Evolutionary conservation across 2,113 vertebrate genomes (phyloP).

Genomic region (Himantopus leucocephalus): DNA sequence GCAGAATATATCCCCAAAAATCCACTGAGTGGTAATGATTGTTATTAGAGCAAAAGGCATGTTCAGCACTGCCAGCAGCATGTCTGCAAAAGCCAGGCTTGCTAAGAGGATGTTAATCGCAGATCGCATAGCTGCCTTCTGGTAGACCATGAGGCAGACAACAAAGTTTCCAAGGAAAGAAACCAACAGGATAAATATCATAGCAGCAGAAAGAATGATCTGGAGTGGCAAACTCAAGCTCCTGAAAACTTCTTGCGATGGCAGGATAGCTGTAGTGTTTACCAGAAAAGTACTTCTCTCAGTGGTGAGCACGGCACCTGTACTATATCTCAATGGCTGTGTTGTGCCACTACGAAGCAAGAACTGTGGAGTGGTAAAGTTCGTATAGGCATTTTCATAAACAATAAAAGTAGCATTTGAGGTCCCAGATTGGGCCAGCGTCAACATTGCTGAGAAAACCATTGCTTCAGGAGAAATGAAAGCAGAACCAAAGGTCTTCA

Average conservation of each 20-base stretch:
- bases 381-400: slow-evolving; percentile 79
- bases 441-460: slow-evolving; percentile 80
- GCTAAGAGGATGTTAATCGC: slow-evolving; percentile 98
- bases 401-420: slow-evolving; percentile 75
- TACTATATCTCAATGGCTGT: slow-evolving; percentile 63
- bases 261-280: slow-evolving; percentile 64
- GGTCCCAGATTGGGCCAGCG: slow-evolving; percentile 73
- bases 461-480: slow-evolving; percentile 72
- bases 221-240: slow-evolving; percentile 87
- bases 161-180: slow-evolving; percentile 94
- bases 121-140: slow-evolving; percentile 95
- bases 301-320: slow-evolving; percentile 67
- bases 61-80: slow-evolving; percentile 93
- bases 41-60: slow-evolving; percentile 95
- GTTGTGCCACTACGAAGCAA: slow-evolving; percentile 65
- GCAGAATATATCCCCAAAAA: slow-evolving; percentile 91
- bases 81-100: slow-evolving; percentile 94
- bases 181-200: slow-evolving; percentile 87
- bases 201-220: slow-evolving; percentile 87
- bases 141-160: slow-evolving; percentile 98
- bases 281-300: slow-evolving; percentile 65
- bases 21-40: slow-evolving; percentile 87
- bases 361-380: slow-evolving; percentile 74
- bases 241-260: slow-evolving; percentile 66
- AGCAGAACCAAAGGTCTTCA: slow-evolving; percentile 41